A percentile compares a stretch with the other conserved stretches of the same genome.
Conservation (phyloP, 2,888 invertebrate genomes). For the Osmoderma eremita region DNA sequence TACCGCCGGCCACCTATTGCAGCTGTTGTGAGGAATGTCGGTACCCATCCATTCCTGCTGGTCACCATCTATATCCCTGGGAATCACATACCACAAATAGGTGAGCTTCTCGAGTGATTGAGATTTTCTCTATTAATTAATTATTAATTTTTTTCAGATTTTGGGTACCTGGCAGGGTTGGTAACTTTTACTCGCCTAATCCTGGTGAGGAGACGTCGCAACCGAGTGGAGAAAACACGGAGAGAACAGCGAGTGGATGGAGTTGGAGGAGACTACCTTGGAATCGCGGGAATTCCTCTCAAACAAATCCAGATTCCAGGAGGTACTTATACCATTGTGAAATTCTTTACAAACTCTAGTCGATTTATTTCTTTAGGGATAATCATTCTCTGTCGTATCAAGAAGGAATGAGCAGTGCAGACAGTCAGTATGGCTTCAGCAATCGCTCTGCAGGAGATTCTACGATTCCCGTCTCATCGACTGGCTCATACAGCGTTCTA, state of each 20-base stretch:
- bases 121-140: not conserved
- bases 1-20: constrained; percentile 66
- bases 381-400: constrained; percentile 68
- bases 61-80: constrained; percentile 70
- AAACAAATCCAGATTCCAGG: constrained; percentile 54
- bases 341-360: not conserved
- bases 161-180: constrained; percentile 74
- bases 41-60: constrained; percentile 67
- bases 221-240: constrained; percentile 52
- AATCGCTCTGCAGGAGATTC: constrained; percentile 62
- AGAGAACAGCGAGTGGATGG: constrained; percentile 66
- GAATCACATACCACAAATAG: constrained; percentile 64
- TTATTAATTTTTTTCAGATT: constrained; percentile 59
- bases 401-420: constrained; percentile 77
- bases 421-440: constrained; percentile 85
- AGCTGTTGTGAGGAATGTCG: constrained; percentile 79
- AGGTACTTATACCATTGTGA: constrained; percentile 50
- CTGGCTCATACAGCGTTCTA: constrained; percentile 70
- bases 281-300: constrained; percentile 69
- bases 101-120: constrained; percentile 51
- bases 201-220: constrained; percentile 70
- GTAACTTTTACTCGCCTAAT: constrained; percentile 86
- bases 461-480: constrained; percentile 59
- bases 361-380: constrained; percentile 46
- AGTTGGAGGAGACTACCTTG: constrained; percentile 80